Base-by-base conservation (phyloP, 2,113 vertebrate genomes). In the Anarrhichthys ocellatus region DNA sequence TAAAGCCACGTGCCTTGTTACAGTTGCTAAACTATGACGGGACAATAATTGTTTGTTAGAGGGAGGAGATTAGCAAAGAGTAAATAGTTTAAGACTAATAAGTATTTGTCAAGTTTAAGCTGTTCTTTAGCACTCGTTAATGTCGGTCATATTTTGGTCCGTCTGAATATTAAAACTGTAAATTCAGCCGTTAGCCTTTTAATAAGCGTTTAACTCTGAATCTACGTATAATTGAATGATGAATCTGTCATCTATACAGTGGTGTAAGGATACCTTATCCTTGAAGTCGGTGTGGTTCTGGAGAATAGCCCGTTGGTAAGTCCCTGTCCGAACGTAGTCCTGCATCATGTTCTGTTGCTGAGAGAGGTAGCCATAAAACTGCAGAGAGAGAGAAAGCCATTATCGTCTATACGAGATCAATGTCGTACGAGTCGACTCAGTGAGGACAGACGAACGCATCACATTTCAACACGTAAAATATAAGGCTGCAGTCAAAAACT, bases 311-410 rank as follows among this genome's bases (percentile, higher is more conserved):
- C 98, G 95, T 79, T 99, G 98, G 92, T 99, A 99, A 17, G 98
- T 99, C 82, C 98, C 98, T 18, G 98, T 99, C 82, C 98, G 95
- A 71, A 99, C 97, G 0, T 99, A 99, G 87, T 99, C 98, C 94
- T 99, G 98, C 98, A 99, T 99, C 98, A 99, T 99, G 93, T 99
- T 99, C 95, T 99, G 98, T 93, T 99, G 98, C 96, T 99, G 98
- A 9, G 98, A 99, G 94, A 99, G 96, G 96, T 99, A 99, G 92
- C 98, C 98, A 87, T 99, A 99, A 92, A 99, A 99, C 98, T 99
- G 93, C 17, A 74, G 5, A 65, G 9, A 68, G 4, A 42, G 27
- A 0, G 7, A 18, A 17, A 0, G 29, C 29, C 44, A n/a, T 24
- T 24, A 17, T 59, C 29, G 48, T 61, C 20, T 2, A 56, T 8